Conservation (phyloP, 2,113 vertebrate genomes). For the Cephalopterus ornatus region DNA sequence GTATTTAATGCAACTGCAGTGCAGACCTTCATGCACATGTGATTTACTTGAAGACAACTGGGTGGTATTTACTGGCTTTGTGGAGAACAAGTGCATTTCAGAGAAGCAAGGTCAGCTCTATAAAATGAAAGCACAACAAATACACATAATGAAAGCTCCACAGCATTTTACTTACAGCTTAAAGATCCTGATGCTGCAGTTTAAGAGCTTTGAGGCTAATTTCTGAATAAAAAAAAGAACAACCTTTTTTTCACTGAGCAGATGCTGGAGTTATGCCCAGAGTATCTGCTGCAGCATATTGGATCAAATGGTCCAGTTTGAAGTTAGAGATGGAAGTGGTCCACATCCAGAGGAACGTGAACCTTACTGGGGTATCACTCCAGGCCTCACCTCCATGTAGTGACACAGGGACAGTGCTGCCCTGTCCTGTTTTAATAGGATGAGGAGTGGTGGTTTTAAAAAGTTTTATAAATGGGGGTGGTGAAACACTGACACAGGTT, state of each 20-base stretch:
- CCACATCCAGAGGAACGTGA: not conserved
- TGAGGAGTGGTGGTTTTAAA: not conserved
- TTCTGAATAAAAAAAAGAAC: not conserved
- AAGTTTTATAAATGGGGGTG: not conserved
- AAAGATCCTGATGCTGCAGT: not conserved
- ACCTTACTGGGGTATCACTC: rapidly evolving
- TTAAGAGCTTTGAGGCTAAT: not conserved
- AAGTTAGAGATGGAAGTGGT: not conserved
- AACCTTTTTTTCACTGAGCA: not conserved
- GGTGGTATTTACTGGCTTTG: not conserved
- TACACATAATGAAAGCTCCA: not conserved
- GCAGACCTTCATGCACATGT: not conserved
- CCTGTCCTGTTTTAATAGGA: rapidly evolving
- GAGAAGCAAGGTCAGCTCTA: not conserved
- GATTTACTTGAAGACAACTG: not conserved
- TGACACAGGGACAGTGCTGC: not conserved
- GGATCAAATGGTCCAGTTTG: not conserved
- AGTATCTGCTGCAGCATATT: not conserved
- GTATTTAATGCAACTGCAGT: not conserved
- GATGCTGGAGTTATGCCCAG: not conserved
- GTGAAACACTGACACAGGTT: not conserved
- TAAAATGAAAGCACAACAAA: not conserved
- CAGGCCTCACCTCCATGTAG: not conserved
- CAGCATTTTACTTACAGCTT: not conserved
- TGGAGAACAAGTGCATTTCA: not conserved